Base-by-base conservation (phyloP, 2,888 invertebrate genomes). In the Sthenelais limicola region DNA sequence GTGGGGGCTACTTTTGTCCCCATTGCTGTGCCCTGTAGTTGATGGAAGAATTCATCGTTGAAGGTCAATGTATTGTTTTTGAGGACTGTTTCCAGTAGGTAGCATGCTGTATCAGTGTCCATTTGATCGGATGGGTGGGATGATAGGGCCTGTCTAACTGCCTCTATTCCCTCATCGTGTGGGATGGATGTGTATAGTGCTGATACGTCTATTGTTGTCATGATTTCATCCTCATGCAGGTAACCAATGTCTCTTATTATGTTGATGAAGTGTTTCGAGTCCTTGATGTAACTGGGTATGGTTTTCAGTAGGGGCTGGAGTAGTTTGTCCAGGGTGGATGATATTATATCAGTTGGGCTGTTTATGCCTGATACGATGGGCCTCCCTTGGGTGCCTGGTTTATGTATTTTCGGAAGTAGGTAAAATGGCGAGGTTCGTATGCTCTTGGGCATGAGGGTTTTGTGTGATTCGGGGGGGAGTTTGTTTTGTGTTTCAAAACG, bases 331-430 rank as follows among this genome's bases (percentile, higher is more conserved):
- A 66, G 18, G 24, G 24, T 18, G 5, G 3, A 1, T 35, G 66
- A 66, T 1, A 66, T 66, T 66, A 24, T 66, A 24, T 66, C 66
- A 21, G 66, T 66, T 2, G 66, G 66, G 26, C 32, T 26, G 43
- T 66, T 33, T 5, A 66, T 43, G 21, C 38, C 66, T 35, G 66
- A 66, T 3, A 66, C 43, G 1, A 66, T 66, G 1, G 66, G 66
- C 26, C 66, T 3, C 2, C 66, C 66, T 24, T 35, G 66, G 1
- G 1, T 24, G 7, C 28, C 43, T 43, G 1, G 2, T 18, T 35
- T 66, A 43, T 66, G 66, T 15, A 66, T 66, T 66, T 66, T 66
- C 24, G 66, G 66, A n/a, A 66, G 38, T n/a, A 66, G 9, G 24
- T 35, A 66, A 28, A 66, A 66, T 2, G 43, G 38, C 3, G 43